Base-by-base conservation (phyloP, 2,888 invertebrate species). In the Latrodectus elegans region DNA sequence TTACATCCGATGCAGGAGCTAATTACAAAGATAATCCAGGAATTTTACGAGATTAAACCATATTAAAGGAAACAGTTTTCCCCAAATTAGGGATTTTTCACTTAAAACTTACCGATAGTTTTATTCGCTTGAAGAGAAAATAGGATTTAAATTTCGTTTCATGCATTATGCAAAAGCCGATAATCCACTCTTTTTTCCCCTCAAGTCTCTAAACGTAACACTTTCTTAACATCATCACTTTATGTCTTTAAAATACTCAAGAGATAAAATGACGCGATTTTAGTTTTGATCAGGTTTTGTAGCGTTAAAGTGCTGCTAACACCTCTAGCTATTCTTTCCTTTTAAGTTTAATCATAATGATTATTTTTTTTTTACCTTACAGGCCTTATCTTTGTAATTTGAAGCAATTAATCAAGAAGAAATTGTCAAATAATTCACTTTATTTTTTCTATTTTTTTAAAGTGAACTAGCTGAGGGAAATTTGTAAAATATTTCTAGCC, bases 41-140 rank as follows among this genome's bases (percentile, higher is more conserved):
- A 72, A 76, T 84, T 77, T 84, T 65, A 74, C 64, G 26, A 26
- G 76, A 72, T 84, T 77, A 84, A 65, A 52, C 64, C 77, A 72
- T 76, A 71, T 77, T 84, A 72, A 70, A 22, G 22, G 14, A 14
- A 70, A 71, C 17, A 51, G 17, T 76, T 52, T 70, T 71, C 64
- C 22, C n/a, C 4, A n/a, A 55, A 60, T 70, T 49, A 68, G 49
- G n/a, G 60, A 84, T 72, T 84, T 55, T 72, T 71, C 70, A 52
- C 70, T 64, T 22, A 77, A 72, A 52, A 38, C 51, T 55, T 22
- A 52, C 55, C 17, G 77, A 71, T 60, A 72, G 53, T 52, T 84
- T 84, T 84, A 84, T 76, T 52, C n/a, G 67, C 64, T 22, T 55
- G 51, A 73, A 52, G 49, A 38, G 22, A 74, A 68, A 75, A 81